phyloP scores from a whole-genome alignment of 2,888 invertebrate genomes.

The Nipponacmea schrenckii region DNA sequence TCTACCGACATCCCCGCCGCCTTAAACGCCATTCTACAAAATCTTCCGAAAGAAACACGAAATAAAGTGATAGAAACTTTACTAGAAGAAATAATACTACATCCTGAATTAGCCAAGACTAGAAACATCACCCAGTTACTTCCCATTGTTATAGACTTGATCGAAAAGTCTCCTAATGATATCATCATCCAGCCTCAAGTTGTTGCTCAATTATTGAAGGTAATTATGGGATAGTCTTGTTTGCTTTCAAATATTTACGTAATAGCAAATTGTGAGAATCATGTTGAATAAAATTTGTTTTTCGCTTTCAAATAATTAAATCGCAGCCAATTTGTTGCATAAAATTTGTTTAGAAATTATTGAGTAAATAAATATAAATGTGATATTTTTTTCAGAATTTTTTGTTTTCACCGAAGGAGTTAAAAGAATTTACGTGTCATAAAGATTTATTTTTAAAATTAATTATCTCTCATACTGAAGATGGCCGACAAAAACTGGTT shows the following conservation, averaged over 20 bases:
- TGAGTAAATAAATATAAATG: too few relatives aligned
- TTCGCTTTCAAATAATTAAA: too few relatives aligned
- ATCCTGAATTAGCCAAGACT: slow-evolving; percentile 8
- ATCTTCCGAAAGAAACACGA: background rate
- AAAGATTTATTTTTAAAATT: slow-evolving; percentile 36
- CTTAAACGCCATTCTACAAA: slow-evolving; percentile 1
- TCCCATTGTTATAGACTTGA: slow-evolving; percentile 20
- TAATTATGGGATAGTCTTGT: slow-evolving; percentile 13
- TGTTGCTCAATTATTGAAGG: slow-evolving; percentile 48
- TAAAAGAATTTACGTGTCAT: slow-evolving; percentile 49
- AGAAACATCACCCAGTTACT: slow-evolving; percentile 24
- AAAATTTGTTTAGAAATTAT: too few relatives aligned
- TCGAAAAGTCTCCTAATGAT: slow-evolving; percentile 21
- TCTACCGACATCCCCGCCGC: background rate
- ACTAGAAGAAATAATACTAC: slow-evolving; percentile 1
- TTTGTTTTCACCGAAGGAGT: slow-evolving; percentile 41
- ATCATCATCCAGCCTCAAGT: slow-evolving; percentile 35
- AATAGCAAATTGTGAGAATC: too few relatives aligned
- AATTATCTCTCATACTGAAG: slow-evolving; percentile 29
- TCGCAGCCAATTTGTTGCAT: too few relatives aligned
- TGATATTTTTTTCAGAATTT: slow-evolving; percentile 40
- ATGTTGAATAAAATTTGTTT: too few relatives aligned
- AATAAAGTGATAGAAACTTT: slow-evolving; percentile 3
- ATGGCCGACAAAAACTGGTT: background rate
- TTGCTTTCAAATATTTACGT: too few relatives aligned